phyloP scores from a whole-genome alignment of 2,888 invertebrate genomes.

The Gerris lacustris region DNA sequence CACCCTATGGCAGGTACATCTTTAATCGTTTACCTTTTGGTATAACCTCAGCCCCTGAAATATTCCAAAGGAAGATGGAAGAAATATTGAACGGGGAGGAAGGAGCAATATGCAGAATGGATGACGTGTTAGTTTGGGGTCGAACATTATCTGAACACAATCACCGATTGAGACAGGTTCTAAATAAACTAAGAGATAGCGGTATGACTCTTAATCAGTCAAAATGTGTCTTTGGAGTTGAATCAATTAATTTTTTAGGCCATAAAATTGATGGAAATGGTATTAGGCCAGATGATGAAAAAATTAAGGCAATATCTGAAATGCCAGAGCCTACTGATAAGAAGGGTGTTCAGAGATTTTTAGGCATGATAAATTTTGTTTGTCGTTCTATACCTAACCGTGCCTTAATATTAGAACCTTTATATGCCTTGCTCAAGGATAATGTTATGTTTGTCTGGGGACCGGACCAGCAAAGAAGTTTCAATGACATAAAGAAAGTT shows the following conservation, averaged over 20 bases:
- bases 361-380: neutral
- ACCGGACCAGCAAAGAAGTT: neutral
- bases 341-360: neutral
- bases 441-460: constrained; percentile 19
- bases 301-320: neutral
- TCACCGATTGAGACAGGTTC: constrained; percentile 2
- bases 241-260: neutral
- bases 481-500: neutral
- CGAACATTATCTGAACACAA: constrained; percentile 19
- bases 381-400: constrained; percentile 22
- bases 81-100: neutral
- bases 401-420: constrained; percentile 26
- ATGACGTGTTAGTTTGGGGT: constrained; percentile 20
- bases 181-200: neutral
- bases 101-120: neutral
- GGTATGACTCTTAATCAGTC: neutral
- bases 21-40: constrained; percentile 7
- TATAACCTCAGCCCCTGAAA: constrained; percentile 7
- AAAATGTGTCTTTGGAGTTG: neutral
- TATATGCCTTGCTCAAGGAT: constrained; percentile 22
- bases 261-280: neutral
- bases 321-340: neutral
- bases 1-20: constrained; percentile 6
- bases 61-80: neutral
- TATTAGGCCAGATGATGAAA: neutral